These are phyloP conservation scores for Aselliscus stoliczkanus DNA, from an alignment of 2,797 vertebrate species.

Conservation along the genomic window DNA sequence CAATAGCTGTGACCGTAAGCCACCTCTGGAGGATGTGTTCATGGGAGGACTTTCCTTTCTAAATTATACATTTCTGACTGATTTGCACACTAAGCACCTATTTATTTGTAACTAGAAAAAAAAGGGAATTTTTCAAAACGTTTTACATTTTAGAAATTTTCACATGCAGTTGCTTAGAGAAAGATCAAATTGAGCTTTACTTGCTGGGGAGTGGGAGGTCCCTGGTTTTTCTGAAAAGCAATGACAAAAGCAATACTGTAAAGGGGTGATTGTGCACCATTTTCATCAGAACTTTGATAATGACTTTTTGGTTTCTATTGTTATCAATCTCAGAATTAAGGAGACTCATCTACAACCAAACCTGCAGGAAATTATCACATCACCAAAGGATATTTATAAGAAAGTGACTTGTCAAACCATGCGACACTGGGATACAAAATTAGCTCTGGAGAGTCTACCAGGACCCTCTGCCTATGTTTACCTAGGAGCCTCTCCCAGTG, in stretches of 20 bases:
- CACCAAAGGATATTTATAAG: background rate
- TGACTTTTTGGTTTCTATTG: background rate
- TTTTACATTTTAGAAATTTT: background rate
- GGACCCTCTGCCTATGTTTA: background rate
- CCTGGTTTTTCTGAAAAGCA: background rate
- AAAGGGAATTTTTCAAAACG: background rate
- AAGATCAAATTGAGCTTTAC: background rate
- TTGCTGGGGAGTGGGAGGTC: background rate
- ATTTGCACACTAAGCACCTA: background rate
- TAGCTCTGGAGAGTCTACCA: background rate
- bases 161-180: background rate
- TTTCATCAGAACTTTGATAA: background rate
- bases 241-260: background rate
- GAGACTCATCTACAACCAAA: background rate
- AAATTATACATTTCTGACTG: background rate
- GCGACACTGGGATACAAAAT: background rate
- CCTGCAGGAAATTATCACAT: background rate
- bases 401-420: background rate
- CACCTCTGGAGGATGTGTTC: background rate
- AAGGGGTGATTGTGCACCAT: background rate
- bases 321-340: background rate
- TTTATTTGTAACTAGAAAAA: conserved; percentile 17
- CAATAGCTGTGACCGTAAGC: background rate
- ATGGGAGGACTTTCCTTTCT: background rate
- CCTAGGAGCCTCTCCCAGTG: background rate